phyloP scores from a whole-genome alignment of 2,797 vertebrate genomes.

The Xenentodon cancila region DNA sequence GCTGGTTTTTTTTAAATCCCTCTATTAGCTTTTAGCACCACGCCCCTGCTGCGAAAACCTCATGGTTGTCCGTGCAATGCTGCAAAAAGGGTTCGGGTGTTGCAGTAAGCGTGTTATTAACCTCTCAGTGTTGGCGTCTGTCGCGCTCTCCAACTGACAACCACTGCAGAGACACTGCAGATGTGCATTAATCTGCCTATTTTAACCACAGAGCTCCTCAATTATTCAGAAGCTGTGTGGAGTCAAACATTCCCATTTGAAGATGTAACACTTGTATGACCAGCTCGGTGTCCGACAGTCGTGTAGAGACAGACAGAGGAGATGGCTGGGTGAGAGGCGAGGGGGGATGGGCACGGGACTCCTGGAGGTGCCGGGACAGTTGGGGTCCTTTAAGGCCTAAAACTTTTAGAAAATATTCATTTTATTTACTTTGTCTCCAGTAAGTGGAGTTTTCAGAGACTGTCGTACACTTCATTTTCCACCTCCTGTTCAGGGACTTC shows the following conservation, averaged over 20 bases:
- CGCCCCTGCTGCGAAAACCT: conserved; percentile 85
- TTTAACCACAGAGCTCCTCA: conserved; percentile 80
- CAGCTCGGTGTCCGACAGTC: conserved; percentile 70
- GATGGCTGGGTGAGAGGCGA: conserved; percentile 16
- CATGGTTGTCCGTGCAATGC: conserved; percentile 79
- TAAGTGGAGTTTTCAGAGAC: too few species aligned
- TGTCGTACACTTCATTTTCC: too few species aligned
- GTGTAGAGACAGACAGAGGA: conserved; percentile 64
- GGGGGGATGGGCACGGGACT: not conserved
- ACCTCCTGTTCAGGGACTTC: too few species aligned
- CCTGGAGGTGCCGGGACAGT: not conserved
- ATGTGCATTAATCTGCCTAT: conserved; percentile 81
- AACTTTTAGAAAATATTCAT: not conserved
- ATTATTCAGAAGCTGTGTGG: conserved; percentile 83
- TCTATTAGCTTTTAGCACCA: conserved; percentile 92
- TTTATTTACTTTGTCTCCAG: not conserved
- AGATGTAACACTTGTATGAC: conserved; percentile 82
- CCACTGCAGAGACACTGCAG: conserved; percentile 60
- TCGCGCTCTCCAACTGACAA: conserved; percentile 55
- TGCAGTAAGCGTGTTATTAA: conserved; percentile 53
- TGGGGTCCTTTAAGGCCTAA: not conserved
- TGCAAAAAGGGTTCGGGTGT: conserved; percentile 91
- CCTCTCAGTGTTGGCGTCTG: conserved; percentile 60
- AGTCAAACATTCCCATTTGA: conserved; percentile 82
- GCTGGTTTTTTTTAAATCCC: conserved; percentile 31